A percentile compares a stretch with the other conserved stretches of the same genome.
Evolutionary conservation across 2,888 invertebrate species (phyloP).

Genomic region (Gordius sp.): DNA sequence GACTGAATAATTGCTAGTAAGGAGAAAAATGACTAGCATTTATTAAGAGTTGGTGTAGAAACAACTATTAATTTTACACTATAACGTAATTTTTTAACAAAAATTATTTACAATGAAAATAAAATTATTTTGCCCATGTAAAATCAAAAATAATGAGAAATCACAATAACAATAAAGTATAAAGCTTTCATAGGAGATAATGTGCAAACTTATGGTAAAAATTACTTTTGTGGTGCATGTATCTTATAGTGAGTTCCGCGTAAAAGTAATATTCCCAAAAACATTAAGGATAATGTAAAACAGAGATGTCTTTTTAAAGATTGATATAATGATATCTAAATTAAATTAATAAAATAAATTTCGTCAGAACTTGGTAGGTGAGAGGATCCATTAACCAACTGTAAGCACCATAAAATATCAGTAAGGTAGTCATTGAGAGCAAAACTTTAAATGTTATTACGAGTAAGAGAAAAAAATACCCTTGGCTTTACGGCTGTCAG

Average conservation of each 20-base stretch:
- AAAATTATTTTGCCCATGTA: not conserved
- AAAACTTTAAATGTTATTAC: not conserved
- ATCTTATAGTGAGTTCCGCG: not conserved
- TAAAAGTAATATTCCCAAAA: not conserved
- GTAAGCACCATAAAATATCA: not conserved
- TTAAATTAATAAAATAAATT: not conserved
- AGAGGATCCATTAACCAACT: conserved; percentile 31
- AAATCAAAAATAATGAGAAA: too few relatives aligned
- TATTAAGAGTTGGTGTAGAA: too few relatives aligned
- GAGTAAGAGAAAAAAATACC: not conserved
- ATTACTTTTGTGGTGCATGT: conserved; percentile 6
- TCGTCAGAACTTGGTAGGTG: not conserved
- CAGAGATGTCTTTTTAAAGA: not conserved
- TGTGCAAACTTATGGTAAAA: too few relatives aligned
- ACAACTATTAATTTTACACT: too few relatives aligned
- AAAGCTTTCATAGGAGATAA: not conserved
- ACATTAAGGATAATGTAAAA: not conserved
- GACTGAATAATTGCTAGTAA: too few relatives aligned
- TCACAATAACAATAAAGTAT: not conserved
- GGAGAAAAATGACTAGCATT: too few relatives aligned
- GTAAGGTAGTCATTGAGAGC: not conserved
- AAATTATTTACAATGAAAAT: not conserved
- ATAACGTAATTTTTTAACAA: too few relatives aligned
- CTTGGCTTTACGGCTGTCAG: not conserved
- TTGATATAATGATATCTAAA: not conserved